Evolutionary conservation across 2,113 vertebrate genomes (phyloP), one percentile per base, ranked within the genome.

Genomic region (Daboia siamensis): DNA sequence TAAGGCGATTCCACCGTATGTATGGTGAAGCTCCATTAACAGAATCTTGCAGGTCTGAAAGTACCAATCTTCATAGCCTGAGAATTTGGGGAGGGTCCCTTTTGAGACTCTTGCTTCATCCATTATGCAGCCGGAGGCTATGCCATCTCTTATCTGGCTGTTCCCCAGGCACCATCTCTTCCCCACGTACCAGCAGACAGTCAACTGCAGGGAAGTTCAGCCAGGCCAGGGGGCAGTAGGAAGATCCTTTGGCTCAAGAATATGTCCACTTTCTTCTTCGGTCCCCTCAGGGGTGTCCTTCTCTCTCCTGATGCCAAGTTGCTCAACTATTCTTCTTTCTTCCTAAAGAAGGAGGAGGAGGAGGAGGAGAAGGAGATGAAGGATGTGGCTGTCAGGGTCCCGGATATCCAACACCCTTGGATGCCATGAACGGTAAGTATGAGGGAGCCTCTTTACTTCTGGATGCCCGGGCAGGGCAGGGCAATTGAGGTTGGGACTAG

Each of bases 391-490:
- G 87, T 6, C 20, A 84, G 0, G 91, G 91, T 3, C 91, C 91
- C 0, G 87, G 87, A 7, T 89, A 92, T 20, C 26, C 91, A 2
- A 59, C 91, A 0, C 87, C 91, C 9, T 17, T 92, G 88, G 91
- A 89, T 51, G 91, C 91, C 3, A 92, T 92, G 91, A 89, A 29
- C 3, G 91, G 91, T 92, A 89, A 92, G 69, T 8, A 21, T 0
- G 7, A 21, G 0, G 3, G 17, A 39, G 21, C 17, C 33, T 3
- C 17, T 21, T 15, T 39, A 15, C 15, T 39, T 44, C 33, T 44
- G 74, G 33, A 80, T 39, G 55, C 1, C 55, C 1, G 55, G 7
- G 69, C 7, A 74, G 69, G 15, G 15, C 64, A 74, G 15, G n/a
- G 69, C 69, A 80, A 17, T 6, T 20, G 33, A 80, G 20, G 33